Base-by-base conservation (phyloP, 2,888 invertebrate genomes). In the Diaphora mendica region DNA sequence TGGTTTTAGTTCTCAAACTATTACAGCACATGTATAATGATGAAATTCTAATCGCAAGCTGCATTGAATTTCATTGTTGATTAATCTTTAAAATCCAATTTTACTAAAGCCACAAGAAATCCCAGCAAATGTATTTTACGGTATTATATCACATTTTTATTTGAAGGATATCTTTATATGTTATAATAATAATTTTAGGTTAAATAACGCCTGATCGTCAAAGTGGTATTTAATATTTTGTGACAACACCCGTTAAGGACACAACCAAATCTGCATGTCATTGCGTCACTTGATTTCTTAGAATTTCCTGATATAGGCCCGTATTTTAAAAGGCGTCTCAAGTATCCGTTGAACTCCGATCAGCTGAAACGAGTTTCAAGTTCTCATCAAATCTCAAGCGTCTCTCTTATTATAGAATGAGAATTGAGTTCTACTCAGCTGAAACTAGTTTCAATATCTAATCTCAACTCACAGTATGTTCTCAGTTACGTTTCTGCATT, bases 141-240 rank as follows among this genome's bases (percentile, higher is more conserved):
- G 62, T 62, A 62, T 17, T 17, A 8, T 62, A 30, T 30, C 26
- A 30, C 30, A 62, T 17, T 62, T 62, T 62, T 62, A 62, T 8
- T 62, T 62, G 62, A 62, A 62, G 62, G 17, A 26, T 30, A 15
- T 62, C 3, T 26, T 59, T 55, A n/a, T 11, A 26, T 59, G 26
- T n/a, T 55, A 59, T 59, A 59, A 59, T 59, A 59, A 59, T 15
- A 59, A 59, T 59, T 15, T 26, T 13, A 59, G 59, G 13, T 26
- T 59, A 77, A 76, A 79, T 80, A 82, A 81, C 71, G 79, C 70
- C 68, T 77, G 76, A 76, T 81, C 73, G 62, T 64, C 64, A 68
- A 77, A 76, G 72, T 26, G 13, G 48, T 72, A 33, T 76, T 78
- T 67, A 72, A 77, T 78, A 13, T 71, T 80, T 80, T 79, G 70